A percentile compares a stretch with the other conserved stretches of the same genome.
phyloP scores from a whole-genome alignment of 2,113 vertebrate species.

The Steatornis caripensis region DNA sequence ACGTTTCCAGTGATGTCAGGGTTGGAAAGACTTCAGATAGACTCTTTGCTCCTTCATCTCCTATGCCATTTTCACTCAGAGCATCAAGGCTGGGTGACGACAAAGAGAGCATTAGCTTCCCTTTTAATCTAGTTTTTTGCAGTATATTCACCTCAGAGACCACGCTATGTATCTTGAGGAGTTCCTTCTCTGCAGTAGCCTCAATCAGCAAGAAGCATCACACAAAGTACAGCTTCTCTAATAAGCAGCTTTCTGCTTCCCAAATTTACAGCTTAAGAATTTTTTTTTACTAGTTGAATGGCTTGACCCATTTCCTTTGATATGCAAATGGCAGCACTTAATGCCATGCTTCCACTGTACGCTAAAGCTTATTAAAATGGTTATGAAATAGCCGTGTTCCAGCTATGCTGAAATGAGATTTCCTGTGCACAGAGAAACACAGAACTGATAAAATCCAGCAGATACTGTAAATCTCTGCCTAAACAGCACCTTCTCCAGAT shows the following conservation, averaged over 20 bases:
- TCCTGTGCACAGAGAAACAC: not conserved
- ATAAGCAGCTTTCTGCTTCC: conserved; percentile 1
- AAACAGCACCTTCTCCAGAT: not conserved
- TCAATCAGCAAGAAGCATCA: not conserved
- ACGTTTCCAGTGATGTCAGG: conserved; percentile 79
- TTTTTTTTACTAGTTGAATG: not conserved
- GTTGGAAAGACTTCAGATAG: conserved; percentile 76
- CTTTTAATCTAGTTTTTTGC: not conserved
- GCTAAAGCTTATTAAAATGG: not conserved
- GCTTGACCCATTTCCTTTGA: conserved; percentile 45
- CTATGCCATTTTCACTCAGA: conserved; percentile 83
- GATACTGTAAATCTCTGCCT: not conserved
- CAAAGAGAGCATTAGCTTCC: not conserved
- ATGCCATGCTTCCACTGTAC: not conserved
- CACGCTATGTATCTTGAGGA: not conserved
- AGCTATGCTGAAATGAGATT: conserved; percentile 23
- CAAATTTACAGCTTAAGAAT: not conserved
- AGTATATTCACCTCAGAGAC: not conserved
- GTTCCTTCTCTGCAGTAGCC: not conserved
- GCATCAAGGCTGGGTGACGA: conserved; percentile 79
- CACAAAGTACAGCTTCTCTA: not conserved
- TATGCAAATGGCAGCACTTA: not conserved
- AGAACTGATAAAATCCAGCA: not conserved
- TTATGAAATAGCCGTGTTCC: conserved; percentile 30
- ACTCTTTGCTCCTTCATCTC: conserved; percentile 79